Conservation (phyloP, 2,113 vertebrate species). For the Anolis carolinensis region DNA sequence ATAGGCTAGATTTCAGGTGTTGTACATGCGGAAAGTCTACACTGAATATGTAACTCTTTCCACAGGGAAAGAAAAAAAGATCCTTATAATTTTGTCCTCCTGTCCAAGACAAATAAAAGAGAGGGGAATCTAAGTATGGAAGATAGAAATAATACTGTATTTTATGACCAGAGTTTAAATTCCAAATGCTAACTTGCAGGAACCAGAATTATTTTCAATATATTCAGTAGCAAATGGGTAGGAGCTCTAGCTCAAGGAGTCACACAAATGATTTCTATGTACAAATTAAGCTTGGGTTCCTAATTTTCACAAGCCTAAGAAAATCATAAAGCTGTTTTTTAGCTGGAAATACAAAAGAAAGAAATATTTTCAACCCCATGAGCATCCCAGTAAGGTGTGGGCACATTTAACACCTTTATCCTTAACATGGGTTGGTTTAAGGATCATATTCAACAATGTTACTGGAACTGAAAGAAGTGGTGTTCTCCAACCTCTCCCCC, state of each 20-base stretch:
- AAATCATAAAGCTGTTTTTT: background rate
- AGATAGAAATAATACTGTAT: slow-evolving; percentile 20
- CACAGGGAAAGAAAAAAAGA: background rate
- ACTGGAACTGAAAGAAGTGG: background rate
- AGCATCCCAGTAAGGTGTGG: background rate
- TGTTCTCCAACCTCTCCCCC: background rate
- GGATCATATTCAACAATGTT: too few relatives aligned
- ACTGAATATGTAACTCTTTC: background rate
- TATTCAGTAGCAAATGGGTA: background rate
- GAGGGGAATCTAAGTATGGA: background rate
- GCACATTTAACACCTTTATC: background rate
- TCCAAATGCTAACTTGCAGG: background rate
- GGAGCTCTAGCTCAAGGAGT: background rate
- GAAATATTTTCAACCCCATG: background rate
- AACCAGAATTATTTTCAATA: background rate
- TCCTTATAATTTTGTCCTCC: background rate
- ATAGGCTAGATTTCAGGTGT: background rate
- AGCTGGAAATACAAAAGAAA: background rate
- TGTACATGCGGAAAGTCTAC: too few relatives aligned
- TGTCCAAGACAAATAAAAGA: background rate
- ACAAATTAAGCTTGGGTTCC: background rate
- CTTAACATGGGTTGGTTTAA: background rate
- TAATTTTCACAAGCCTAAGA: background rate
- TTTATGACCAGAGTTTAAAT: slow-evolving; percentile 5
- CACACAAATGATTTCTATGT: background rate